Conservation (phyloP, 2,113 vertebrate genomes). For the Uria aalge region DNA sequence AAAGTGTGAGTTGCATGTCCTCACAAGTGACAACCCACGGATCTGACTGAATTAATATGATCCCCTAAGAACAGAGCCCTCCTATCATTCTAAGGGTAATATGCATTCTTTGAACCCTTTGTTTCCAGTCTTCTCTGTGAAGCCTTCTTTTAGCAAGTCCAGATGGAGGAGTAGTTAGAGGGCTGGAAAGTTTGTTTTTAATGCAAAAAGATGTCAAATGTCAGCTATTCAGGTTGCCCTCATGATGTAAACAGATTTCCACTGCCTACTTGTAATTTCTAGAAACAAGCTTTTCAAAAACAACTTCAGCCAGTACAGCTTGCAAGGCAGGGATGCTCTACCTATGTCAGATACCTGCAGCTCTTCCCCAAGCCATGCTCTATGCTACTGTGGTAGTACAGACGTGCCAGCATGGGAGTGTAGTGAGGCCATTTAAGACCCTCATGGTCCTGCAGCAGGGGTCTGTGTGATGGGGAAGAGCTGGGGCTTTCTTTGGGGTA, state of each 20-base stretch:
- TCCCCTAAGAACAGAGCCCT: background rate
- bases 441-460: background rate
- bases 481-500: background rate
- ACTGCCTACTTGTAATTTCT: background rate
- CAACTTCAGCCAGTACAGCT: background rate
- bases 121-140: background rate
- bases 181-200: background rate
- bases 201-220: background rate
- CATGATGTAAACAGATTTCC: background rate
- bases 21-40: background rate
- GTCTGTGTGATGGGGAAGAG: background rate
- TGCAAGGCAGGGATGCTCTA: background rate
- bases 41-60: background rate
- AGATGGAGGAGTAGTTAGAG: background rate
- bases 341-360: background rate
- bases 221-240: background rate
- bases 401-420: background rate
- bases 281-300: background rate
- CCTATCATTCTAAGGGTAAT: background rate
- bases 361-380: background rate
- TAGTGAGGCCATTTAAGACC: background rate
- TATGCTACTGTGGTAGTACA: fast-evolving
- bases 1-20: background rate
- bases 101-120: background rate
- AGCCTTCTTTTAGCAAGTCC: background rate